Evolutionary conservation across 2,888 invertebrate species (phyloP).

Genomic region (Leptopterna dolabrata): DNA sequence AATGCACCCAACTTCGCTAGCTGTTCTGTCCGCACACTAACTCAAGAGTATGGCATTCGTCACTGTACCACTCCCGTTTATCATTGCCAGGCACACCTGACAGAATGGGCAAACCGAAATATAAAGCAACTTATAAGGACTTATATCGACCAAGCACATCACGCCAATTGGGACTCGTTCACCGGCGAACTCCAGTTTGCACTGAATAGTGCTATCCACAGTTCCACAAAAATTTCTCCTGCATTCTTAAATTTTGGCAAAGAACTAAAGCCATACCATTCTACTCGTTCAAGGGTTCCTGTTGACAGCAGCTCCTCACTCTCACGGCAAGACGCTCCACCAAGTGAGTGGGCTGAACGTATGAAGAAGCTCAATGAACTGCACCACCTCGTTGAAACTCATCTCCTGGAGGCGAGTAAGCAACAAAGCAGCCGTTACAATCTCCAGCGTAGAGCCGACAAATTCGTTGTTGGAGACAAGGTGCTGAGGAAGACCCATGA

Average conservation of each 20-base stretch:
- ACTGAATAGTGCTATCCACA: no score
- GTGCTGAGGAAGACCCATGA: no score
- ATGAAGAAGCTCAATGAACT: conserved; percentile 30
- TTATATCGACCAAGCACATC: conserved; percentile 59
- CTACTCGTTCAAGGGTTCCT: no score
- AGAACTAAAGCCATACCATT: not conserved
- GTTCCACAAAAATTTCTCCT: no score
- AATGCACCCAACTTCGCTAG: conserved; percentile 41
- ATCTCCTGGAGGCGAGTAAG: no score
- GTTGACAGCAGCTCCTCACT: no score
- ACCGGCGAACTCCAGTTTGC: no score
- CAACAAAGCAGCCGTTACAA: no score
- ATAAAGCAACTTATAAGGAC: conserved; percentile 64
- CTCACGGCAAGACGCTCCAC: no score
- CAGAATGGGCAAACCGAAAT: conserved; percentile 64
- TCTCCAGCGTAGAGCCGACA: not conserved
- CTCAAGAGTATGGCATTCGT: conserved; percentile 62
- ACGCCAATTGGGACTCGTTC: conserved; percentile 63
- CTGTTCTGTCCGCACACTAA: conserved; percentile 17
- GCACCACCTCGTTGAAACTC: not conserved
- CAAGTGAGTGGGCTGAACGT: not conserved
- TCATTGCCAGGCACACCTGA: conserved; percentile 13
- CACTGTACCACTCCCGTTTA: conserved; percentile 62
- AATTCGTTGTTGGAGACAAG: not conserved
- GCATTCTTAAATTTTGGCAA: conserved; percentile 56